Percentiles rank a stretch among this genome's conserved stretches.
Conservation (phyloP, 2,888 invertebrate genomes). For the Cheilosia impressa region DNA sequence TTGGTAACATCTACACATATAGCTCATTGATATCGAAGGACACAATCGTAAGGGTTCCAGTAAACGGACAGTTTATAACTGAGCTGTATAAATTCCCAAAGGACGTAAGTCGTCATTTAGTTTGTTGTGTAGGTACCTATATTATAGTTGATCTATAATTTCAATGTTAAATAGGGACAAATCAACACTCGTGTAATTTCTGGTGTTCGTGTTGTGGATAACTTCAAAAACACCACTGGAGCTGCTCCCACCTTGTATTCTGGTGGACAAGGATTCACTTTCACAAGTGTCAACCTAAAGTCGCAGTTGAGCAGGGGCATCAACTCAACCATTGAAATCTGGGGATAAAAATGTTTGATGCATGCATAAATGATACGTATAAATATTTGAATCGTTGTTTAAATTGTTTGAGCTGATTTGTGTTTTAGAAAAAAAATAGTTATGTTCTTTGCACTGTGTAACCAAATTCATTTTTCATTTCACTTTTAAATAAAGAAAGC, state of each 20-base stretch:
- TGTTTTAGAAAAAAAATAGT: no score
- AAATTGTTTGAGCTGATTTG: background rate
- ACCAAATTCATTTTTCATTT: no score
- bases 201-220: conserved; percentile 50
- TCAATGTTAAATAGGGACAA: conserved; percentile 38
- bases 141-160: background rate
- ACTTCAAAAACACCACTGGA: conserved; percentile 47
- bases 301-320: conserved; percentile 40
- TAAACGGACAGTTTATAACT: conserved; percentile 19
- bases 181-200: conserved; percentile 31
- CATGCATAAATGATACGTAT: background rate
- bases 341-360: background rate
- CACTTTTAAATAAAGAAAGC: no score
- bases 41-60: conserved; percentile 17
- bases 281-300: conserved; percentile 45
- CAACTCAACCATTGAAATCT: conserved; percentile 52
- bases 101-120: conserved; percentile 20
- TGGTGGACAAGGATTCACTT: conserved; percentile 51
- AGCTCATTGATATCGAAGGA: conserved; percentile 24
- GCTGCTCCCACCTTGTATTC: conserved; percentile 51
- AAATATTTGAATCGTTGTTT: background rate
- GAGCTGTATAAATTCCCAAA: conserved; percentile 35
- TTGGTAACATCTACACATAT: conserved; percentile 27
- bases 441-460: no score
- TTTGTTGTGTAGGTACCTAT: background rate